Percentiles rank a stretch among this genome's conserved stretches.
phyloP scores from a whole-genome alignment of 2,113 vertebrate genomes.

The Pardalotus punctatus region DNA sequence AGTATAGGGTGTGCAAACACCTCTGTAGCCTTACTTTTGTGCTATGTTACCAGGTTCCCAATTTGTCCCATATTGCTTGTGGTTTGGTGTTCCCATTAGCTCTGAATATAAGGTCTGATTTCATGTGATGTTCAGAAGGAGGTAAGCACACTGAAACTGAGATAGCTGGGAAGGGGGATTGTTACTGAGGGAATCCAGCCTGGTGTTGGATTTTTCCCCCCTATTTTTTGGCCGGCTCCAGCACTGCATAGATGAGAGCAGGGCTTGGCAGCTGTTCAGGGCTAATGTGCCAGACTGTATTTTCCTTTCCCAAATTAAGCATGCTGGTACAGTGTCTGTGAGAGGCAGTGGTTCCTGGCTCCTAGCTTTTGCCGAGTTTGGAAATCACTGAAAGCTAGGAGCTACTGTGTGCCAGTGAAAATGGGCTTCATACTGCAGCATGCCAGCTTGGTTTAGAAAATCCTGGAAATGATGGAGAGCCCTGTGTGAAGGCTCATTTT shows the following conservation, averaged over 20 bases:
- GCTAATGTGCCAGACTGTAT: conserved; percentile 58
- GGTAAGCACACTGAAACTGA: no score
- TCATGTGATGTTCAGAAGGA: background rate
- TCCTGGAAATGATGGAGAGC: conserved; percentile 18
- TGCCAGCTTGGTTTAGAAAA: background rate
- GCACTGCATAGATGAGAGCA: background rate
- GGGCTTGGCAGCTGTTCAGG: background rate
- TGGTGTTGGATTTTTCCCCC: background rate
- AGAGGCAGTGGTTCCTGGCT: conserved; percentile 44
- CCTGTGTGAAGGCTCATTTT: background rate
- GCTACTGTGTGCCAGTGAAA: conserved; percentile 17
- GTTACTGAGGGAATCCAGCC: background rate
- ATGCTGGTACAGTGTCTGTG: conserved; percentile 39
- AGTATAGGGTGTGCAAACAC: background rate
- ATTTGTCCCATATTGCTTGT: background rate
- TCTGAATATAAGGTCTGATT: background rate
- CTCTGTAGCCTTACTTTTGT: background rate
- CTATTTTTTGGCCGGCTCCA: background rate
- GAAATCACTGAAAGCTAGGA: conserved; percentile 1
- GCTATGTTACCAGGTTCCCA: background rate
- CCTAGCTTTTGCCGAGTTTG: conserved; percentile 33
- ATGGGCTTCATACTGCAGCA: background rate
- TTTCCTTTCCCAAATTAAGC: conserved; percentile 61
- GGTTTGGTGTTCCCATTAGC: background rate
- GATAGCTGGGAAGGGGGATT: background rate